Base-by-base conservation (phyloP, 2,888 invertebrate species). In the Tetranychus piercei region DNA sequence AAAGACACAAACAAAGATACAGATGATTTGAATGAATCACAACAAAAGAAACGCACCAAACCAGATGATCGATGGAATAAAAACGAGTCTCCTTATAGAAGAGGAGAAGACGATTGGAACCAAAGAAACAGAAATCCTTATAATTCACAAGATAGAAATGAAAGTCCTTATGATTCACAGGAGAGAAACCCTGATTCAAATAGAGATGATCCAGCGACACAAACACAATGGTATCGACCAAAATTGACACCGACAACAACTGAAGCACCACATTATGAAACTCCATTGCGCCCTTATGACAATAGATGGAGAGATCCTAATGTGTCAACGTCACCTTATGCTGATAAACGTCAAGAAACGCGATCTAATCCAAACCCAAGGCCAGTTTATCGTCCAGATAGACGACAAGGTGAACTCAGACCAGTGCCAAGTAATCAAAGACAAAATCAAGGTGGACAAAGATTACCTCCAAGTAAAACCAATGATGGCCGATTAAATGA, bases 201-300 rank as follows among this genome's bases (percentile, higher is more conserved):
- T 34, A 4, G 34, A 34, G 69, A 69, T 20, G 69, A 69, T 69
- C 69, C 69, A 69, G 69, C 69, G 34, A 23, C 69, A 1, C 20
- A 69, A 22, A 69, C 69, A 23, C 22, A 69, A 69, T 69, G 69
- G 69, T 69, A 69, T 69, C 69, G 69, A n/a, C 69, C 69, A 18
- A 69, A 23, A 23, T 22, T 69, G 20, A 20, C 69, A 20, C 1
- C 69, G 3, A 11, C 69, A n/a, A 23, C 20, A 20, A 20, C 20
- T 6, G 34, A 69, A 23, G 20, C 22, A 20, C 69, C 69, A 23
- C 69, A 23, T 1, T 69, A 23, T 22, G 11, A 23, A 22, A 69
- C 20, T 20, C 69, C 69, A 20, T 69, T 23, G 11, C 69, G 34
- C 7, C 23, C 69, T 22, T 22, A 11, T 5, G 69, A 20, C 1